Conservation (phyloP, 2,113 vertebrate genomes). For the Taxidea taxus region DNA sequence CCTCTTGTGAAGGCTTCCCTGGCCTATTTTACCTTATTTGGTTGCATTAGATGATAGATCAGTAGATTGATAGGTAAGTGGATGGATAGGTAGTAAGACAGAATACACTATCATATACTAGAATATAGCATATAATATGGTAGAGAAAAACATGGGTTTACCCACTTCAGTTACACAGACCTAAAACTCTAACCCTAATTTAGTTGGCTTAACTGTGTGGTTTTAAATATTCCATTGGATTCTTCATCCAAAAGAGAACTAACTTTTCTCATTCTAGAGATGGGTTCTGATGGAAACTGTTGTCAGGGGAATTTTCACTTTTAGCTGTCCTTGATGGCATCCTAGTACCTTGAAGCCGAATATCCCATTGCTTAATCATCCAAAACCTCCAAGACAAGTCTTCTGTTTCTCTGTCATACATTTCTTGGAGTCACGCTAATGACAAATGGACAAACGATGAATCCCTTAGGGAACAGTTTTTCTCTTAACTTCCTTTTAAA, state of each 20-base stretch:
- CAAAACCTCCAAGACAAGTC: not conserved
- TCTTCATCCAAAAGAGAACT: not conserved
- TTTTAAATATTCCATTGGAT: not conserved
- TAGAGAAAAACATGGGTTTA: not conserved
- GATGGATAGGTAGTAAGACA: not conserved
- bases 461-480: not conserved
- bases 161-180: not conserved
- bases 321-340: not conserved
- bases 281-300: not conserved
- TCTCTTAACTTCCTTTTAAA: not conserved
- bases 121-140: not conserved
- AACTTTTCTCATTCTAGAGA: not conserved
- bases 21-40: not conserved
- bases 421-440: not conserved
- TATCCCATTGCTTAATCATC: not conserved
- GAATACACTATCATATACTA: not conserved
- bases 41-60: not conserved
- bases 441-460: not conserved
- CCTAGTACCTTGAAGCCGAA: not conserved
- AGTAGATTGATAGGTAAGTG: not conserved
- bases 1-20: not conserved
- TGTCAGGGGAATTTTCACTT: not conserved
- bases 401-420: not conserved
- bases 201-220: not conserved
- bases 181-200: not conserved